Evolutionary conservation across 2,797 vertebrate species (phyloP).

Genomic region (Podarcis lilfordi): DNA sequence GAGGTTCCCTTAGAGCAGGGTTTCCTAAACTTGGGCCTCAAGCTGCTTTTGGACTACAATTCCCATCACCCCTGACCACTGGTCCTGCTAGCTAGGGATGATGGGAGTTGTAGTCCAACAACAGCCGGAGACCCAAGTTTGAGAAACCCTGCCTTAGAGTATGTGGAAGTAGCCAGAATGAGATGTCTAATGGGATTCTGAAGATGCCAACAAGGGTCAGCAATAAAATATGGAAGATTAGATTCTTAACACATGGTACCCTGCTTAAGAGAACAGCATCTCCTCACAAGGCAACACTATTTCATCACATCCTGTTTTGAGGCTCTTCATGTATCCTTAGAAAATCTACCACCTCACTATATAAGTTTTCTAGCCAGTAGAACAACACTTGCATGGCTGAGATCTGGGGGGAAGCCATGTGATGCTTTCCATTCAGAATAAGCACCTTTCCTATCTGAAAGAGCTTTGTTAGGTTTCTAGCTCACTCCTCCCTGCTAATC

Average conservation of each 20-base stretch:
- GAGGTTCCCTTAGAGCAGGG: neutral
- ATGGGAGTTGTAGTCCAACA: no score
- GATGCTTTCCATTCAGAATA: neutral
- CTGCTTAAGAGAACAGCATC: neutral
- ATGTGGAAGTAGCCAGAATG: neutral
- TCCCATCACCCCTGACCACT: no score
- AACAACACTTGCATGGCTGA: conserved; percentile 4
- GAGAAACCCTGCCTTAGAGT: no score
- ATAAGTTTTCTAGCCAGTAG: neutral
- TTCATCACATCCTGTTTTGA: neutral
- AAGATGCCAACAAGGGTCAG: neutral
- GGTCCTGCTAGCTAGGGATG: no score
- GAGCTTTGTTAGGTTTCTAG: neutral
- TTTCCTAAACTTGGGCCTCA: no score
- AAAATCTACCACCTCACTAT: neutral
- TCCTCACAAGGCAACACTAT: neutral
- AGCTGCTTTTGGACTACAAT: no score
- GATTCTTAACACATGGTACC: neutral
- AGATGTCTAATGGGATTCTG: neutral
- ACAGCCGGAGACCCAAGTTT: no score
- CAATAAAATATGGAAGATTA: neutral
- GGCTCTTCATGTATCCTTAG: neutral
- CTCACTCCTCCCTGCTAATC: neutral
- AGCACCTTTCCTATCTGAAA: neutral
- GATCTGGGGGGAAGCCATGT: neutral